A percentile compares a stretch with the other conserved stretches of the same genome.
Conservation (phyloP, 2,888 invertebrate genomes). For the Muscina levida region DNA sequence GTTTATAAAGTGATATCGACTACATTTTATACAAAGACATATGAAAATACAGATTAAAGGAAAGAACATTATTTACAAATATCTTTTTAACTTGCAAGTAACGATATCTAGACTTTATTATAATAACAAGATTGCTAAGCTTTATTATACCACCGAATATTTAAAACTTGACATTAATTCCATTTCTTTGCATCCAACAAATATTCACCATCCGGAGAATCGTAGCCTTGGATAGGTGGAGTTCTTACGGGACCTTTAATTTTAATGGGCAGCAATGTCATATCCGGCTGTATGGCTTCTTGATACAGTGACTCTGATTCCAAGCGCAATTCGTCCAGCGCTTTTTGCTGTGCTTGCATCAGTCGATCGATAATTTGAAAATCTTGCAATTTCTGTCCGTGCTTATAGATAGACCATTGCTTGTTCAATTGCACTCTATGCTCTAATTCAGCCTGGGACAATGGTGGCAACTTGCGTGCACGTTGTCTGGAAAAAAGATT, state of each 20-base stretch:
- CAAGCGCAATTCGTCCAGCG: conserved; percentile 88
- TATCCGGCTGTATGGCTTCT: conserved; percentile 91
- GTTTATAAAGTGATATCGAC: no score
- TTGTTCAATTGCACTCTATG: conserved; percentile 85
- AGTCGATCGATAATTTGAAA: conserved; percentile 86
- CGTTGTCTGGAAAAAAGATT: conserved; percentile 79
- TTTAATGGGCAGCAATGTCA: conserved; percentile 85
- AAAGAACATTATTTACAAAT: no score
- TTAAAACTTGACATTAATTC: conserved; percentile 77
- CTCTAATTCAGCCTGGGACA: conserved; percentile 84
- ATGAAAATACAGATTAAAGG: no score
- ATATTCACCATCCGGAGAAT: conserved; percentile 94
- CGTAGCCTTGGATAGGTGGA: conserved; percentile 90
- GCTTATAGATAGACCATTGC: conserved; percentile 88
- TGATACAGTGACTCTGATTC: conserved; percentile 93
- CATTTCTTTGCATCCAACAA: conserved; percentile 89
- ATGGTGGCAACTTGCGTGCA: conserved; percentile 80
- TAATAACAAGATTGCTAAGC: not conserved
- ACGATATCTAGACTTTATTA: no score
- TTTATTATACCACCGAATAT: not conserved
- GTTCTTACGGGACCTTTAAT: conserved; percentile 89
- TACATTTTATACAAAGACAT: no score
- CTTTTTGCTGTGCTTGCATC: conserved; percentile 86
- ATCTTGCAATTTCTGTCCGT: conserved; percentile 84
- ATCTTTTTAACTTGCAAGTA: no score